These are phyloP conservation scores for Tetragnatha versicolor DNA, from an alignment of 1,140 invertebrate species.

Conservation along the genomic window DNA sequence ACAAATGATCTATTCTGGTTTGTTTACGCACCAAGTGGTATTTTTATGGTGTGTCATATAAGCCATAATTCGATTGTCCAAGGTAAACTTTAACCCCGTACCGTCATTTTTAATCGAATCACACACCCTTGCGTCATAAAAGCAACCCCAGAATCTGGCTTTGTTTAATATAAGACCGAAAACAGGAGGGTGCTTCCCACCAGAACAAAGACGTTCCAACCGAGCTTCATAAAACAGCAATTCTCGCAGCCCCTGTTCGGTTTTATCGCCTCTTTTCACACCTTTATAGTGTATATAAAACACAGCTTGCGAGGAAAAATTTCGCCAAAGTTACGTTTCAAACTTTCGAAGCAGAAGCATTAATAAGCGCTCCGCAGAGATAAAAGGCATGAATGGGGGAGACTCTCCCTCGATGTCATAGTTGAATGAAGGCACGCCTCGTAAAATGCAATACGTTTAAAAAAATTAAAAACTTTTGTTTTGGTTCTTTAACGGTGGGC, in stretches of 20 bases:
- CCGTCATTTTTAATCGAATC: conserved; percentile 41
- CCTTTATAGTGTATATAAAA: conserved; percentile 45
- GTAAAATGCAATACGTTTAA: conserved; percentile 35
- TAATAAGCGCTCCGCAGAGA: conserved; percentile 37
- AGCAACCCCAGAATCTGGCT: not conserved
- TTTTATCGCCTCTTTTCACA: conserved; percentile 14
- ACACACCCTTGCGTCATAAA: conserved; percentile 28
- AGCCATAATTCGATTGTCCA: no score
- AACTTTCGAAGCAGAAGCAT: conserved; percentile 38
- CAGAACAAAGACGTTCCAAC: conserved; percentile 23
- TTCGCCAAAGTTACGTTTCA: conserved; percentile 17
- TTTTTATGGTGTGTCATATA: no score
- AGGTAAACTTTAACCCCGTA: conserved; percentile 6
- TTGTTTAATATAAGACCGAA: conserved; percentile 12
- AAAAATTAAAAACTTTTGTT: conserved; percentile 24
- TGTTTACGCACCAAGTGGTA: no score
- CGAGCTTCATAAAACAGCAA: conserved; percentile 40
- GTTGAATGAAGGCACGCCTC: conserved; percentile 26
- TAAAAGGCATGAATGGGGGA: conserved; percentile 31
- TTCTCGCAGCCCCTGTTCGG: not conserved
- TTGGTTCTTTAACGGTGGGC: conserved; percentile 2
- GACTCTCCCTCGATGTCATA: conserved; percentile 26
- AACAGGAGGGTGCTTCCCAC: not conserved
- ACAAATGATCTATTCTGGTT: no score
- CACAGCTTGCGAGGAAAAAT: conserved; percentile 18